Evolutionary conservation across 2,888 invertebrate species (phyloP), one percentile per base, ranked within the genome.

Genomic region (Eupithecia tripunctaria): DNA sequence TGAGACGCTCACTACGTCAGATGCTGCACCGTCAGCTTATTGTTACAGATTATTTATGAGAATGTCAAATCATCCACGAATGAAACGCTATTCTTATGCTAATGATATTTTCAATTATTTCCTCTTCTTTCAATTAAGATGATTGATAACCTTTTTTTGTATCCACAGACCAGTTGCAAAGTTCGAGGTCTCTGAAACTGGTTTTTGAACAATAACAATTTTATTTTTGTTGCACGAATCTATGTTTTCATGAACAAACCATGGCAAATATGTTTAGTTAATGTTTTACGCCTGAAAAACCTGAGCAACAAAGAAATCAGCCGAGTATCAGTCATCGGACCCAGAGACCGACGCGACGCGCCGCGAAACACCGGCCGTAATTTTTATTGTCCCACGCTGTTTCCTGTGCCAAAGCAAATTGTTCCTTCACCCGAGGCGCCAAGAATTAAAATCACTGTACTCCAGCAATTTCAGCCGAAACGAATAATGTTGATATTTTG

Each of bases 401-500:
- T 74, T 73, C 68, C 75, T 75, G 76, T 69, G 80, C 81, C 88
- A 88, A 85, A 82, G 86, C 82, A 91, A 91, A 91, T 86, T 86
- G 85, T 85, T 84, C 88, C 90, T 88, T 93, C 88, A 85, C 79
- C 79, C 87, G 78, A 82, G 84, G 81, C 74, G 68, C 73, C 81
- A 89, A 85, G 88, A 84, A 81, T 83, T 85, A 85, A 89, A 89
- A 87, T 92, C 82, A 86, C 80, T 86, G 82, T 85, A 80, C 85
- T 64, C 79, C 76, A 77, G 76, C 78, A 76, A 84, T 85, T 87
- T 88, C 86, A 88, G 88, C 86, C 87, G 87, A 90, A 90, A 86
- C 86, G 86, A 88, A 89, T 89, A 90, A 89, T 91, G 91, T 91
- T 91, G 88, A 90, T 91, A 87, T 88, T 89, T 87, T 85, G 86